Base-by-base conservation (phyloP, 2,797 vertebrate genomes). In the Iguana delicatissima region DNA sequence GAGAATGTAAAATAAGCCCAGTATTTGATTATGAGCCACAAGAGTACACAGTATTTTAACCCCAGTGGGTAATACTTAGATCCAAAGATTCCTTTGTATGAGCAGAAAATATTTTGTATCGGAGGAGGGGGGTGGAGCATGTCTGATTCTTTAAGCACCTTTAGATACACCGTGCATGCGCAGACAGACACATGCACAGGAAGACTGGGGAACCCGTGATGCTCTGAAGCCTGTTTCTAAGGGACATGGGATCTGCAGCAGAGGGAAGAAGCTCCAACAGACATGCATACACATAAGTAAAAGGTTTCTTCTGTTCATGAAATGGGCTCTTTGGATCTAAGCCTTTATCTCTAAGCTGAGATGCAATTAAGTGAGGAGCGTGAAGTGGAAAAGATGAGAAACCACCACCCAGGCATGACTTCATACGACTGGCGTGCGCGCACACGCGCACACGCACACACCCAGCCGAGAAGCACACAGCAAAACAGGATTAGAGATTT, bases 391-490 rank as follows among this genome's bases (percentile, higher is more conserved):
- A 76, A 96, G 92, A 97, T 94, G 93, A 96, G 93, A 90, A 80
- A 92, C 94, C 95, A 96, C 92, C 94, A 95, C 91, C 96, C 93
- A 94, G 96, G 95, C 7, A 76, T 94, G 93, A 92, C 94, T 91
- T 92, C 42, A 2, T 69, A 94, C 85, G 85, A 92, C 95, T 89
- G 91, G 90, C 94, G 38, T 93, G 94, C 85, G 90, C 94, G 95
- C 90, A 95, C 80, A 93, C 95, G 95, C 90, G 87, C 95, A 86
- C 92, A 92, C 95, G 46, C 94, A 94, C 83, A 91, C 95, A 96
- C 90, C 95, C 92, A 89, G 96, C 92, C 92, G 95, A 96, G 93
- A 97, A 97, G 96, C 94, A 95, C 87, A 95, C 88, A 90, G 86
- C 93, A 91, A 93, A 97, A 96, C 89, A 93, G 87, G 79, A 95